These are phyloP conservation scores for Phorcus lineatus DNA, from an alignment of 2,888 invertebrate species.

Conservation along the genomic window DNA sequence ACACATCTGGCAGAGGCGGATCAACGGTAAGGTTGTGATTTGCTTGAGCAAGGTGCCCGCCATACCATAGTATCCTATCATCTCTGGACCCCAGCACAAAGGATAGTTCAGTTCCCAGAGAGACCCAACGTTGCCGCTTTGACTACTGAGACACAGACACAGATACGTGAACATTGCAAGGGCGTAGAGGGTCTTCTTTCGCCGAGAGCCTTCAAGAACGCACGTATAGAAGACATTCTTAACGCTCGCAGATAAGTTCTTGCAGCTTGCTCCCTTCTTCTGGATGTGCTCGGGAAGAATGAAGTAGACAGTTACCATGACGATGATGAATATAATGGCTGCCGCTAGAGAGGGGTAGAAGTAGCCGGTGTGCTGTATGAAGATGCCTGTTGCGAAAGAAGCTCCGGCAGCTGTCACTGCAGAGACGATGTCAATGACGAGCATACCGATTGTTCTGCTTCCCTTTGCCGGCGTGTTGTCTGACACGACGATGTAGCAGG, in stretches of 20 bases:
- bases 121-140: conserved; percentile 35
- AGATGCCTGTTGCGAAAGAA: conserved; percentile 31
- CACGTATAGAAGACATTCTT: neutral
- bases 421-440: conserved; percentile 29
- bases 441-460: conserved; percentile 38
- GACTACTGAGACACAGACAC: neutral
- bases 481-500: conserved; percentile 35
- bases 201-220: neutral
- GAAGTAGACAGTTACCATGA: neutral
- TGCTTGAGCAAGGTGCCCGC: conserved; percentile 28
- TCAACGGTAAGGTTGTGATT: conserved; percentile 36
- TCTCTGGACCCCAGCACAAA: conserved; percentile 51
- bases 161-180: neutral
- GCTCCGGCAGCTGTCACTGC: conserved; percentile 29
- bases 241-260: neutral
- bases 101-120: conserved; percentile 51
- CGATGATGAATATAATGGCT: neutral
- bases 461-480: conserved; percentile 35
- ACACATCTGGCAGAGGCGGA: conserved; percentile 42
- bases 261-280: neutral
- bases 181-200: neutral
- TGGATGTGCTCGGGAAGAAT: neutral
- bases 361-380: conserved; percentile 39
- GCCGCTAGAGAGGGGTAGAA: conserved; percentile 26
- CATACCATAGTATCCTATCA: conserved; percentile 43